These are phyloP conservation scores for Atta cephalotes DNA, from an alignment of 1,140 invertebrate species.

Conservation along the genomic window DNA sequence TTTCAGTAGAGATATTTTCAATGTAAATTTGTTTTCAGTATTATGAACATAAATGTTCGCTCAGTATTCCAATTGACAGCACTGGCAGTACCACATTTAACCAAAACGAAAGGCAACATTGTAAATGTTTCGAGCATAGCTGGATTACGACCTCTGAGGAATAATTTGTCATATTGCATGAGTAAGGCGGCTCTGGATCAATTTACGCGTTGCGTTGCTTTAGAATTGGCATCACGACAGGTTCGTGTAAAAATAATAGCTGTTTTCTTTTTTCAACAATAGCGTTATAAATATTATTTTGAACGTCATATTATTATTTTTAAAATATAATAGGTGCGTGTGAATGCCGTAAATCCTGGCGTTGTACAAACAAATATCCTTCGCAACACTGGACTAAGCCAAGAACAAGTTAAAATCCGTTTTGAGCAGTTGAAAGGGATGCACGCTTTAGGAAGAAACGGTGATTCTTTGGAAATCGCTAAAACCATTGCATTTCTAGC, in stretches of 20 bases:
- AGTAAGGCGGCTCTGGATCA: constrained; percentile 88
- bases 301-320: not conserved
- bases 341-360: constrained; percentile 95
- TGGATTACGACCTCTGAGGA: constrained; percentile 91
- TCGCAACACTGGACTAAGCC: constrained; percentile 90
- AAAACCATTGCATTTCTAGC: no score
- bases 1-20: no score
- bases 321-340: constrained; percentile 87
- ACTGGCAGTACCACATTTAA: constrained; percentile 93
- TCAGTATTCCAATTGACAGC: constrained; percentile 94
- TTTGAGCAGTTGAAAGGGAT: constrained; percentile 86
- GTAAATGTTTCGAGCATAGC: constrained; percentile 97
- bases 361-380: constrained; percentile 93
- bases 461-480: no score
- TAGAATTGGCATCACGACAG: constrained; percentile 93
- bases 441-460: no score
- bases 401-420: constrained; percentile 91
- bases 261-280: not conserved
- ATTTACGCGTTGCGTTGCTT: constrained; percentile 88
- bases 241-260: constrained; percentile 67
- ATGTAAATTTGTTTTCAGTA: no score
- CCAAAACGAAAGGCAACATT: constrained; percentile 93
- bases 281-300: not conserved
- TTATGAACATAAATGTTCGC: not conserved
- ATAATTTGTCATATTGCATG: constrained; percentile 93